Conservation (phyloP, 1,140 invertebrate species). For the Aphidius gifuensis region DNA sequence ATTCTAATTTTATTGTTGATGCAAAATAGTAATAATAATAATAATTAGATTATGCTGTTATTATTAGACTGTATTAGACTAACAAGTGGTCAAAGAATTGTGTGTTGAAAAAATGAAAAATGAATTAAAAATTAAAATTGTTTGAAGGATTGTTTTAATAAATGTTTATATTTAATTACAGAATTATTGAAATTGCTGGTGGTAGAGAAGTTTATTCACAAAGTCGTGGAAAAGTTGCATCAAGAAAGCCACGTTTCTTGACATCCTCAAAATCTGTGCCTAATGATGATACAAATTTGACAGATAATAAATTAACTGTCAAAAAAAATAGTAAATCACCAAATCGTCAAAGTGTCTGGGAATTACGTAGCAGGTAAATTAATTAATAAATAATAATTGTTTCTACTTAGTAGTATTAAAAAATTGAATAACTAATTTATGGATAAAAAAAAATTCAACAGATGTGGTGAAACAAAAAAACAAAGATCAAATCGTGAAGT, state of each 20-base stretch:
- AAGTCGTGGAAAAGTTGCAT: constrained; percentile 72
- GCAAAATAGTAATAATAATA: too few species aligned
- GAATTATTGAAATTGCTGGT: constrained; percentile 85
- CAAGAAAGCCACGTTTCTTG: constrained; percentile 66
- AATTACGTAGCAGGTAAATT: constrained; percentile 58
- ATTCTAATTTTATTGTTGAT: too few species aligned
- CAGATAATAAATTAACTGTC: constrained; percentile 53
- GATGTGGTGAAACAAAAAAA: constrained; percentile 57
- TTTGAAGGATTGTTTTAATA: background rate
- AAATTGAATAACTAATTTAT: too few species aligned
- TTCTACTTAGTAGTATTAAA: background rate
- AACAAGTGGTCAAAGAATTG: constrained; percentile 10
- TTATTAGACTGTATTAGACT: constrained; percentile 11
- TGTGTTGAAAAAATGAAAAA: background rate
- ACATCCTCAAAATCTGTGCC: constrained; percentile 58
- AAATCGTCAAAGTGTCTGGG: constrained; percentile 61
- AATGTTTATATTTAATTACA: constrained; percentile 41
- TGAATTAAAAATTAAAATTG: background rate
- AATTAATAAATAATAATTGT: background rate
- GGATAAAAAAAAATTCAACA: constrained; percentile 20
- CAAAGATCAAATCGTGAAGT: constrained; percentile 58
- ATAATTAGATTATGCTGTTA: background rate
- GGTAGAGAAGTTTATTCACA: constrained; percentile 82
- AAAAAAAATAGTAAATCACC: constrained; percentile 61
- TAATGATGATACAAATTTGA: constrained; percentile 46